Base-by-base conservation (phyloP, 2,797 vertebrate species). In the Labeo calbasu region DNA sequence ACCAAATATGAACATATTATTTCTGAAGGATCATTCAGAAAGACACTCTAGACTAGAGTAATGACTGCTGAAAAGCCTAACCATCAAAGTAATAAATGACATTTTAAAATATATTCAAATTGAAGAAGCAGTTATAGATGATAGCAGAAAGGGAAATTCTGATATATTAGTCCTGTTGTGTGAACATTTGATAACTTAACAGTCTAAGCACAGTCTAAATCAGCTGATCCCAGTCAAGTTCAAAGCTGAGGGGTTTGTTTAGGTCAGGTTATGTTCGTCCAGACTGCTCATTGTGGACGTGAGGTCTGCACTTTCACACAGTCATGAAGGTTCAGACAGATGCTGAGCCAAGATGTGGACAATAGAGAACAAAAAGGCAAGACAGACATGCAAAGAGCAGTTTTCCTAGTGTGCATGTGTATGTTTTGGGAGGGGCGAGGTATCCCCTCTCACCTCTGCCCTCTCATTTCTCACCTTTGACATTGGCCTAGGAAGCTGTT, bases 391-490 rank as follows among this genome's bases (percentile, higher is more conserved):
- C 55, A 79, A 82, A 85, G 69, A 71, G 75, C 63, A 72, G 48
- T 46, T 75, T 72, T 85, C 53, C 40, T 70, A 28, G 81, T 77
- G 79, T 86, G 85, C 59, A 61, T 86, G 69, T 82, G 43, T 72
- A 4, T 68, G 75, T 59, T 72, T 77, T 65, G n/a, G 66, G 86
- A 88, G 86, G 88, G 63, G 83, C 83, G 72, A 85, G 75, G 79
- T 36, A 77, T 89, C 59, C 91, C 90, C 89, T 88, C 57, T 87
- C 69, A 86, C 90, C 88, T 85, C 77, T 90, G 71, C 84, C 87
- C 87, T 84, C 17, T 85, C 80, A 84, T 85, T 91, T 87, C 78
- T 89, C 80, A 91, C 89, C 91, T 89, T 86, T 88, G 87, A 88
- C 88, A 85, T 70, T 85, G 82, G 79, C 85, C 77, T 73, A 81